These are phyloP conservation scores for Pomacea maculata DNA, from an alignment of 1,140 invertebrate genomes.

Conservation along the genomic window DNA sequence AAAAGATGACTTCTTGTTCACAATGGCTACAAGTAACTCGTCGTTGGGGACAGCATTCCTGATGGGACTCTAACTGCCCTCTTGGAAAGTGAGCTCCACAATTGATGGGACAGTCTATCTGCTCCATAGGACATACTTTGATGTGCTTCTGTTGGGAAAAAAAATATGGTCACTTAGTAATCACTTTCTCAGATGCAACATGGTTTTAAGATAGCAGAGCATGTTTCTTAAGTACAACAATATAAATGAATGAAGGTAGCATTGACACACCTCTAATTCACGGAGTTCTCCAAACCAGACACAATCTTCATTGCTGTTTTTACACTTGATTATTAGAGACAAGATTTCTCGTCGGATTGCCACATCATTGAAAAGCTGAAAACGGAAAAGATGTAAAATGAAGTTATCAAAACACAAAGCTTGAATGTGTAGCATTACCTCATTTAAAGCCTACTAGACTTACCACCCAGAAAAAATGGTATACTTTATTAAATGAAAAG, in stretches of 20 bases:
- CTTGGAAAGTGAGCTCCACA: constrained; percentile 41
- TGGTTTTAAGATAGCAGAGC: background rate
- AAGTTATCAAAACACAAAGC: background rate
- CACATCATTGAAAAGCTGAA: constrained; percentile 83
- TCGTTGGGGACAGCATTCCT: constrained; percentile 47
- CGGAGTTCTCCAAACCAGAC: constrained; percentile 40
- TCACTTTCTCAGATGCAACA: background rate
- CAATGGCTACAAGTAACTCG: constrained; percentile 52
- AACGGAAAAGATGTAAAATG: background rate
- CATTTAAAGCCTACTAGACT: too few relatives aligned
- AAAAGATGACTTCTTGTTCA: constrained; percentile 32
- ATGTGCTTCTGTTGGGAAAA: constrained; percentile 25
- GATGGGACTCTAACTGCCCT: constrained; percentile 43
- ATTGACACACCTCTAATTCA: constrained; percentile 40
- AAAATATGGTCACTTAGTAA: background rate
- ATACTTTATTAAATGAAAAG: too few relatives aligned
- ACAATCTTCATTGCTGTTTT: constrained; percentile 51
- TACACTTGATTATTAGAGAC: constrained; percentile 67
- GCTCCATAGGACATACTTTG: constrained; percentile 25
- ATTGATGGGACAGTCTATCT: constrained; percentile 43
- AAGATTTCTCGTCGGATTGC: constrained; percentile 84
- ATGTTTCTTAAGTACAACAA: background rate
- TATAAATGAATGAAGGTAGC: background rate
- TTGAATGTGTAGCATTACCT: too few relatives aligned
- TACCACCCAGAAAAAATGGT: too few relatives aligned